phyloP scores from a whole-genome alignment of 2,113 vertebrate genomes.

The Macrotis lagotis region DNA sequence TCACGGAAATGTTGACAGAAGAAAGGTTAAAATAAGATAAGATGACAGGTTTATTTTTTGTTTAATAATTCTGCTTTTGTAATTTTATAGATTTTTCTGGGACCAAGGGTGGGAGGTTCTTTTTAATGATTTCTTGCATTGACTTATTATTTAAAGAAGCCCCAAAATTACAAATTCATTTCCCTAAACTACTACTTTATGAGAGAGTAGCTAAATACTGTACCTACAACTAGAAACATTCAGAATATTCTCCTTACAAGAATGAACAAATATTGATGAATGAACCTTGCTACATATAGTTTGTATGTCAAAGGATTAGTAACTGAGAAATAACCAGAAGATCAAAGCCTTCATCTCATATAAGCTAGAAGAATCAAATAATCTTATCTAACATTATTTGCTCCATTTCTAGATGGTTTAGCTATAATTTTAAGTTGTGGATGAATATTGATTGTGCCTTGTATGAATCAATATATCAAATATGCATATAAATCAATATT shows the following conservation, averaged over 20 bases:
- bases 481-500: conserved; percentile 1
- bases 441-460: background rate
- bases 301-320: background rate
- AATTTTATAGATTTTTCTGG: background rate
- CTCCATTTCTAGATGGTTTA: conserved; percentile 30
- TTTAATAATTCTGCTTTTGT: background rate
- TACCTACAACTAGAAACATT: background rate
- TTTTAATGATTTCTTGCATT: background rate
- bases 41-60: background rate
- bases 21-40: background rate
- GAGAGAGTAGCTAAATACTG: background rate
- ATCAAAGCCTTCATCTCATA: conserved; percentile 8
- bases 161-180: background rate
- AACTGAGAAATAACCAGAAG: conserved; percentile 26
- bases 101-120: background rate
- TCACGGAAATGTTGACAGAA: background rate
- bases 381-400: background rate
- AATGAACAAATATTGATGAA: background rate
- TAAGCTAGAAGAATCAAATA: conserved; percentile 10
- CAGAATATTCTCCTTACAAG: background rate
- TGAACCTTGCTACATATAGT: background rate
- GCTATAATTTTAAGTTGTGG: conserved; percentile 36
- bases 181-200: background rate
- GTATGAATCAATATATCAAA: background rate
- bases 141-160: background rate